These are phyloP conservation scores for Paramormyrops hopkinsi DNA, from an alignment of 2,797 vertebrate species.

Conservation along the genomic window DNA sequence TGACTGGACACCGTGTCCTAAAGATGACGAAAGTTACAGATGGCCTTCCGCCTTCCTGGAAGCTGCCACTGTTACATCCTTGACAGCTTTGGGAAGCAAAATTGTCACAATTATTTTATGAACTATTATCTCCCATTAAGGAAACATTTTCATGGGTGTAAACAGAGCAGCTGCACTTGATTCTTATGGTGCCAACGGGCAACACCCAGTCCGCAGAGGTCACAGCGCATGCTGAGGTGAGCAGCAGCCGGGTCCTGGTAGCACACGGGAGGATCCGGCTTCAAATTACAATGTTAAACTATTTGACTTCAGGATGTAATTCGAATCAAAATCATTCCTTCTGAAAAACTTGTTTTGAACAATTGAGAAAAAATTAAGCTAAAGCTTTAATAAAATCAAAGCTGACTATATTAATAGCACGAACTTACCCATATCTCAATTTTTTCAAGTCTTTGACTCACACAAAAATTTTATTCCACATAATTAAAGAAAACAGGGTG, in stretches of 20 bases:
- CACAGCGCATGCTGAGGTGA: not conserved
- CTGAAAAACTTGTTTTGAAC: not conserved
- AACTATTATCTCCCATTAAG: not conserved
- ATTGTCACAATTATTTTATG: not conserved
- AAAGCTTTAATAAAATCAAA: not conserved
- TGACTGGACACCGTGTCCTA: not conserved
- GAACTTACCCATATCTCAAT: not conserved
- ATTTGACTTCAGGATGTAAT: not conserved
- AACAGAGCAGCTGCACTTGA: not conserved
- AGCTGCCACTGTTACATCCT: not conserved
- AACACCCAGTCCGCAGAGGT: not conserved
- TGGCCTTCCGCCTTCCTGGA: not conserved
- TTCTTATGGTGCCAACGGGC: not conserved
- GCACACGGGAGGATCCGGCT: not conserved
- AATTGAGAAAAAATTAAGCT: not conserved
- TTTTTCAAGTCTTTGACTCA: not conserved
- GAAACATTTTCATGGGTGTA: not conserved
- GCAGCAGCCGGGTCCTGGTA: not conserved
- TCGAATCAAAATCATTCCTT: not conserved
- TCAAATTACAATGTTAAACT: not conserved
- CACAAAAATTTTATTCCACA: not conserved
- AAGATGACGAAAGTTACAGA: not conserved
- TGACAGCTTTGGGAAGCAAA: not conserved
- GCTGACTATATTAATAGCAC: not conserved
- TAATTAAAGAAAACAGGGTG: not conserved